Percentiles rank a stretch among this genome's conserved stretches.
These are phyloP conservation scores for Pissodes strobi DNA, from an alignment of 1,140 invertebrate genomes.

Conservation along the genomic window DNA sequence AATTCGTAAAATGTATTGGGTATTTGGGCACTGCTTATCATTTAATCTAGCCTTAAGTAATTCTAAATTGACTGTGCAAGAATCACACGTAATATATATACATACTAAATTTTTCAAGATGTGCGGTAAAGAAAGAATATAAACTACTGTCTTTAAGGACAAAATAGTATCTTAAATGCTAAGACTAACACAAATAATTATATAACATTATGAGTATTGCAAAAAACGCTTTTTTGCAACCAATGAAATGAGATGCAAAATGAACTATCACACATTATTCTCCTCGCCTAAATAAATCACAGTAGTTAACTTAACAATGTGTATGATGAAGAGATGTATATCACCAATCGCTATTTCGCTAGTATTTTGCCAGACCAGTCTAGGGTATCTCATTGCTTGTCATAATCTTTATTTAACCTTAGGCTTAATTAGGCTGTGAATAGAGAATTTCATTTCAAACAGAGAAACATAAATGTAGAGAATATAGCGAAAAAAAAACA, in stretches of 20 bases:
- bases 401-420: too few relatives aligned
- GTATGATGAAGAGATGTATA: too few relatives aligned
- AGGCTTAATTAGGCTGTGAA: too few relatives aligned
- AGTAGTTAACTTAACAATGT: slow-evolving; percentile 10
- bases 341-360: too few relatives aligned
- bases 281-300: slow-evolving; percentile 29
- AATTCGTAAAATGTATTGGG: too few relatives aligned
- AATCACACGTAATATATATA: too few relatives aligned
- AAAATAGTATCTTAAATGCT: slow-evolving; percentile 10
- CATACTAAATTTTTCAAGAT: too few relatives aligned
- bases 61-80: slow-evolving; percentile 19
- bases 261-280: slow-evolving; percentile 27
- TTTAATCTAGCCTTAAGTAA: slow-evolving; percentile 1
- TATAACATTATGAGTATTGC: slow-evolving; percentile 36
- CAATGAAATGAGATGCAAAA: slow-evolving; percentile 30
- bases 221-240: slow-evolving; percentile 18
- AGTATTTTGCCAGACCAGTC: too few relatives aligned
- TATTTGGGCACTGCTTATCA: slow-evolving; percentile 1
- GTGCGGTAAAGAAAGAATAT: neutral
- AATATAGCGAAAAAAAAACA: too few relatives aligned
- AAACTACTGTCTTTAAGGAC: slow-evolving; percentile 7
- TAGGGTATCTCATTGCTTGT: too few relatives aligned
- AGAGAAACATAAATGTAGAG: too few relatives aligned
- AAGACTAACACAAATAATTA: slow-evolving; percentile 25
- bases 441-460: too few relatives aligned